Evolutionary conservation across 1,140 invertebrate species (phyloP).

Genomic region (Wasmannia auropunctata): DNA sequence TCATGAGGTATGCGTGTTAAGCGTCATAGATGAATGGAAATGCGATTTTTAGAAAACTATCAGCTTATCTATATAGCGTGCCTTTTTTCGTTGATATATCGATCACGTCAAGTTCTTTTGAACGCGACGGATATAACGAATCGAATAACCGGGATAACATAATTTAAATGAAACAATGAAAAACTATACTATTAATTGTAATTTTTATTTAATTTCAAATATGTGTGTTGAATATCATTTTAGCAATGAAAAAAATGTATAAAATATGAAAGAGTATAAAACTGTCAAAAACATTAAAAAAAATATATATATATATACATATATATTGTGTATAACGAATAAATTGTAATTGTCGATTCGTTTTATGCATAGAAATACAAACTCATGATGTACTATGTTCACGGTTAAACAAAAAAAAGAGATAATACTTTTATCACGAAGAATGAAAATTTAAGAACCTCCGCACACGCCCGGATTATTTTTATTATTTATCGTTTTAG

Average conservation of each 20-base stretch:
- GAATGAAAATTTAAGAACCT: constrained; percentile 34
- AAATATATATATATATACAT: constrained; percentile 2
- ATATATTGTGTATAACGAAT: too few relatives aligned
- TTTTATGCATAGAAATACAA: constrained; percentile 18
- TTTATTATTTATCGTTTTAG: constrained; percentile 50
- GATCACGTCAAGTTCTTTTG: not conserved
- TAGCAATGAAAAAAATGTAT: not conserved
- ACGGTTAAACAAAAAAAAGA: not conserved
- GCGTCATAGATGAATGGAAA: constrained; percentile 60
- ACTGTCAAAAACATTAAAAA: constrained; percentile 29
- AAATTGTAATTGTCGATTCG: not conserved
- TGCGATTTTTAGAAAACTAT: constrained; percentile 17
- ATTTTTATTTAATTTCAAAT: constrained; percentile 9
- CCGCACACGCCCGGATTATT: constrained; percentile 25
- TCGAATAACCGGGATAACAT: not conserved
- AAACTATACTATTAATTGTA: not conserved
- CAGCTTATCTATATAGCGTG: not conserved
- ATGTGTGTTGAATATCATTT: constrained; percentile 5
- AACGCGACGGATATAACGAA: not conserved
- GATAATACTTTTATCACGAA: constrained; percentile 21
- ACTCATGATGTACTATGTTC: not conserved
- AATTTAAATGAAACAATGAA: not conserved
- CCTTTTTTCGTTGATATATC: not conserved
- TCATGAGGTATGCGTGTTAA: constrained; percentile 54
- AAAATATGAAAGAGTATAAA: constrained; percentile 9